A percentile compares a stretch with the other conserved stretches of the same genome.
These are phyloP conservation scores for Sycophaga agraensis DNA, from an alignment of 1,140 invertebrate genomes.

Conservation along the genomic window DNA sequence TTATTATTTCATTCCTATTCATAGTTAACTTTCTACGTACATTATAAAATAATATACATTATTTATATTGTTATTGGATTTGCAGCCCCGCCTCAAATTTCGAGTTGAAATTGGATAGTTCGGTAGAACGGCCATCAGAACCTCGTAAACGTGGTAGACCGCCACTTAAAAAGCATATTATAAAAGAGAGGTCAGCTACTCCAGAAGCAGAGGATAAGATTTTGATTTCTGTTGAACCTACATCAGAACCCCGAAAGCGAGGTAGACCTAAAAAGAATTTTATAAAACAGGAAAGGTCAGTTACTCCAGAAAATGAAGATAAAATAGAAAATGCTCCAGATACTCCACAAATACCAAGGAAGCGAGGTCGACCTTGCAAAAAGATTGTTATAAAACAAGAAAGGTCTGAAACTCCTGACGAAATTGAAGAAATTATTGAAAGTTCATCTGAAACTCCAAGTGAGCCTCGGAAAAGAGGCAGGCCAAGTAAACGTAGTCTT, in stretches of 20 bases:
- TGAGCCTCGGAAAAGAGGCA: constrained; percentile 10
- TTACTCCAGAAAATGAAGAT: not conserved
- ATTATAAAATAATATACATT: not conserved
- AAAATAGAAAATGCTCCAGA: not conserved
- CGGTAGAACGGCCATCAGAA: not conserved
- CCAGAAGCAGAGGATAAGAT: not conserved
- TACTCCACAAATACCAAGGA: not conserved
- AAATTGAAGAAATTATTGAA: constrained; percentile 1
- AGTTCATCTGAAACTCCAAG: not conserved
- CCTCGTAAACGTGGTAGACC: constrained; percentile 23
- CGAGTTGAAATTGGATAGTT: constrained; percentile 21
- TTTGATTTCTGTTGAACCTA: not conserved
- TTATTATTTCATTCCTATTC: no score
- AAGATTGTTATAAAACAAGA: not conserved
- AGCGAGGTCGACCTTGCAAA: constrained; percentile 11
- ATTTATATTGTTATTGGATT: not conserved
- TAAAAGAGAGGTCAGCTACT: constrained; percentile 1
- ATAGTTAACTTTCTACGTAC: not conserved
- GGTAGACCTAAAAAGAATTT: constrained; percentile 34
- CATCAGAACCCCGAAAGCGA: constrained; percentile 35
- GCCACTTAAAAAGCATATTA: constrained; percentile 20
- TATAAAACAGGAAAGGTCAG: not conserved
- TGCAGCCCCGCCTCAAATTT: not conserved
- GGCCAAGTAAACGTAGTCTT: not conserved
- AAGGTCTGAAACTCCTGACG: not conserved